These are phyloP conservation scores for Megastigmus dorsalis DNA, from an alignment of 2,888 invertebrate genomes.

Conservation along the genomic window DNA sequence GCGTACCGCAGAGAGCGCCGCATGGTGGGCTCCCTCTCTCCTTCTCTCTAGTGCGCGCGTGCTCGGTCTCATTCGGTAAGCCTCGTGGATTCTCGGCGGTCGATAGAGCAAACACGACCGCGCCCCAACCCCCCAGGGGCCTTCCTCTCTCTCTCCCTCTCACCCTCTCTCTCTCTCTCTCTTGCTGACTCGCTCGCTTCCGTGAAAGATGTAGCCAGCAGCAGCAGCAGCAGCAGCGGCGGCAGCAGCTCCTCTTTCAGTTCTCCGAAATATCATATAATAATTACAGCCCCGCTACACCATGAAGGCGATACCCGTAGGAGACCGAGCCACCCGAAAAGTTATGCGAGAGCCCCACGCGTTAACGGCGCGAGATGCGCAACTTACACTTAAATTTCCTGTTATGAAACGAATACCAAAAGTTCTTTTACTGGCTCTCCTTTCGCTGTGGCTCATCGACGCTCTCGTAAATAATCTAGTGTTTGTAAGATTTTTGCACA, in stretches of 20 bases:
- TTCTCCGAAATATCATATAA: constrained; percentile 69
- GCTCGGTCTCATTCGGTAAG: constrained; percentile 68
- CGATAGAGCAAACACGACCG: constrained; percentile 75
- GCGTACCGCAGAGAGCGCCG: constrained; percentile 23
- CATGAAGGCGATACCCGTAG: constrained; percentile 57
- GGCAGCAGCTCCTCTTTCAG: no score
- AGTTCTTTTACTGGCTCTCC: no score
- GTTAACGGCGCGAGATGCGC: constrained; percentile 1
- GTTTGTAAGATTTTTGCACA: no score
- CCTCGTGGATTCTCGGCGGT: constrained; percentile 73
- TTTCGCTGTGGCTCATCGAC: no score
- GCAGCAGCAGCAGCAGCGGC: no score
- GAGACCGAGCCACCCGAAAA: constrained; percentile 54
- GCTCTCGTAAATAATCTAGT: no score
- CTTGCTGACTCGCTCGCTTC: constrained; percentile 32
- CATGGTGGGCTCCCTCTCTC: background rate
- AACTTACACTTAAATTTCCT: no score
- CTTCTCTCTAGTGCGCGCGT: background rate
- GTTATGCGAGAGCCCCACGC: no score
- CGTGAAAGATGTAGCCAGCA: constrained; percentile 53
- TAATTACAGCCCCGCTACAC: constrained; percentile 67
- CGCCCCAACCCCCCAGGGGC: constrained; percentile 72
- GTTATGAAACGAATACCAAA: no score
- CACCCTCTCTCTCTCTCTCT: constrained; percentile 1
- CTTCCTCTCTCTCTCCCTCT: constrained; percentile 21